phyloP scores from a whole-genome alignment of 2,797 vertebrate species.

The Aphelocoma californica region DNA sequence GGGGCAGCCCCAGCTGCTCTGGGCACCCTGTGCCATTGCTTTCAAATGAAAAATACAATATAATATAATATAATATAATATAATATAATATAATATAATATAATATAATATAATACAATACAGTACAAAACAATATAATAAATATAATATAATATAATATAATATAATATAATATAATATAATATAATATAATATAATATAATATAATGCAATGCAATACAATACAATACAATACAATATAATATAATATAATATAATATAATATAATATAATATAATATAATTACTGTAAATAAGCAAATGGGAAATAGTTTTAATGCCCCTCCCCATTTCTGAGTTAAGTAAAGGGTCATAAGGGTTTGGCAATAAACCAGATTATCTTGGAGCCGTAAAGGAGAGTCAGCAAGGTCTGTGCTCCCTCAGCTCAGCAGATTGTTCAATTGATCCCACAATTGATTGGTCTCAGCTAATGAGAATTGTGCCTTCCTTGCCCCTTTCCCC shows the following conservation, averaged over 20 bases:
- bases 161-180: too few relatives aligned
- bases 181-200: too few relatives aligned
- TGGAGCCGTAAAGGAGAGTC: too few relatives aligned
- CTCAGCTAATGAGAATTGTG: neutral
- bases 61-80: too few relatives aligned
- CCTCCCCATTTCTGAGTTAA: accelerated
- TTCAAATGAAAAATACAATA: neutral
- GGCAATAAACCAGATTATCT: accelerated
- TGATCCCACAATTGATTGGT: accelerated
- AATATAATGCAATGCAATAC: too few relatives aligned
- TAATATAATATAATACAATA: too few relatives aligned
- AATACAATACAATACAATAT: too few relatives aligned
- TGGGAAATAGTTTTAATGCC: neutral
- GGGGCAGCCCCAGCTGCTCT: neutral
- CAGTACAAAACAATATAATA: neutral
- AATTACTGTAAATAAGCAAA: neutral
- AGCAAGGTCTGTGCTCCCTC: neutral
- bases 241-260: neutral
- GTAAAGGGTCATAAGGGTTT: neutral
- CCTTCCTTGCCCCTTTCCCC: accelerated
- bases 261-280: neutral
- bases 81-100: too few relatives aligned
- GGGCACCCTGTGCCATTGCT: neutral
- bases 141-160: neutral
- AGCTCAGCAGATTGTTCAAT: neutral